A percentile compares a stretch with the other conserved stretches of the same genome.
Evolutionary conservation across 2,113 vertebrate species (phyloP).

Genomic region (Bubo blakistoni): DNA sequence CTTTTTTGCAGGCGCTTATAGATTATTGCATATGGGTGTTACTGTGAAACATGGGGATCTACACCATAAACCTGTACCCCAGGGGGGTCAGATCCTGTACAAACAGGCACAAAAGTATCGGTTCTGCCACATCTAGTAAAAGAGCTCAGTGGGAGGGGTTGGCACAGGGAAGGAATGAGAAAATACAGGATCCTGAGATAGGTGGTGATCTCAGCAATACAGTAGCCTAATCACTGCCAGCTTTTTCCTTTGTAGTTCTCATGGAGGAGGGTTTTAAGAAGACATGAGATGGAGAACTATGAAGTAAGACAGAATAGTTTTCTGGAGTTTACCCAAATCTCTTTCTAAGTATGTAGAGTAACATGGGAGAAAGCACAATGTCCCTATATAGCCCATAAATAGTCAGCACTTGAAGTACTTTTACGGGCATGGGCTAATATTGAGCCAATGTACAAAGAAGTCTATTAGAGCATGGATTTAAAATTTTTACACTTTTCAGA

Average conservation of each 20-base stretch:
- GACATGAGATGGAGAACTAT: background rate
- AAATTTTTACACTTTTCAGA: background rate
- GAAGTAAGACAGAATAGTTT: background rate
- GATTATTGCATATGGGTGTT: background rate
- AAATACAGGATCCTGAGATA: background rate
- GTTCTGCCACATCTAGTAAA: background rate
- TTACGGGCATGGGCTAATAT: background rate
- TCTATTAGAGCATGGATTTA: background rate
- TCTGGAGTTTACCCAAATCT: background rate
- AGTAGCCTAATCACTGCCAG: background rate
- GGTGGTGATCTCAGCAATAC: background rate
- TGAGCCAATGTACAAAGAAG: background rate
- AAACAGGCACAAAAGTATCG: background rate
- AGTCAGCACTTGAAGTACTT: background rate
- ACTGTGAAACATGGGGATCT: background rate
- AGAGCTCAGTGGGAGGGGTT: background rate
- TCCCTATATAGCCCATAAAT: background rate
- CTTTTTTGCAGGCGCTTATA: background rate
- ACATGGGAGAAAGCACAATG: background rate
- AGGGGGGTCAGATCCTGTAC: rapidly evolving
- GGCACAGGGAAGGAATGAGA: background rate
- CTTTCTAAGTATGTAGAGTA: background rate
- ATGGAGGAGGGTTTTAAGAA: background rate
- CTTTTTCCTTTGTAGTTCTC: background rate
- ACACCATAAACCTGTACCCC: background rate